A percentile compares a stretch with the other conserved stretches of the same genome.
These are phyloP conservation scores for Formica aserva DNA, from an alignment of 2,888 invertebrate genomes.

Conservation along the genomic window DNA sequence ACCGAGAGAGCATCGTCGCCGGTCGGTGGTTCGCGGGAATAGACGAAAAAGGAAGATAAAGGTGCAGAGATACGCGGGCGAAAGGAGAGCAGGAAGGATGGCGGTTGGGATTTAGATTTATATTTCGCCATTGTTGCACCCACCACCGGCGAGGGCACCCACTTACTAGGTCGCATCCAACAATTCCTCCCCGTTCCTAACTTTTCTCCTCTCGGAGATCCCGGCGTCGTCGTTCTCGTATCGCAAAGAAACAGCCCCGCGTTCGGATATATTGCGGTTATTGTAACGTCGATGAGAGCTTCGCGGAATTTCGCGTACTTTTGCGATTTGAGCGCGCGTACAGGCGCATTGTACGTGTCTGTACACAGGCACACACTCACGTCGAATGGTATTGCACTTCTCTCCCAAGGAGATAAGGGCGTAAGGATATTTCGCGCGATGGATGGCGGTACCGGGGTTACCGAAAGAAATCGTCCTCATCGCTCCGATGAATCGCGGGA, in stretches of 20 bases:
- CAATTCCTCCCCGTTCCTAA: conserved; percentile 60
- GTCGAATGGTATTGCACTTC: conserved; percentile 59
- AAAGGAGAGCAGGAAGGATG: conserved; percentile 68
- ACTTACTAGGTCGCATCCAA: conserved; percentile 65
- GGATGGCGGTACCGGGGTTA: conserved; percentile 34
- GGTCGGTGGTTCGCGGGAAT: conserved; percentile 26
- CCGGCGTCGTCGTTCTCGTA: conserved; percentile 71
- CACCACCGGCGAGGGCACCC: conserved; percentile 62
- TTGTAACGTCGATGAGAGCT: conserved; percentile 81
- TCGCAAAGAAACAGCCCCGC: conserved; percentile 77
- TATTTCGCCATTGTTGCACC: conserved; percentile 77
- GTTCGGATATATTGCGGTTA: conserved; percentile 80
- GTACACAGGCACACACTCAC: background rate
- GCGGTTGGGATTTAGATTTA: conserved; percentile 78
- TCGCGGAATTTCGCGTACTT: conserved; percentile 73
- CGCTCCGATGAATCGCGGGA: conserved; percentile 44
- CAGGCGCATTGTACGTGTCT: background rate
- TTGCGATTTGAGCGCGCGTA: conserved; percentile 27
- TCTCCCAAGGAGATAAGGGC: conserved; percentile 65
- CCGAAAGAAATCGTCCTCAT: conserved; percentile 53
- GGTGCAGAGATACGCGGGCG: conserved; percentile 36
- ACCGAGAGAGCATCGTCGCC: conserved; percentile 16
- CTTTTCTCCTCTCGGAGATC: conserved; percentile 53
- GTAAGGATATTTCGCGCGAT: conserved; percentile 60
- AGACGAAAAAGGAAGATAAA: conserved; percentile 60